phyloP scores from a whole-genome alignment of 2,888 invertebrate species.

The Ptycholaimellus sp. region DNA sequence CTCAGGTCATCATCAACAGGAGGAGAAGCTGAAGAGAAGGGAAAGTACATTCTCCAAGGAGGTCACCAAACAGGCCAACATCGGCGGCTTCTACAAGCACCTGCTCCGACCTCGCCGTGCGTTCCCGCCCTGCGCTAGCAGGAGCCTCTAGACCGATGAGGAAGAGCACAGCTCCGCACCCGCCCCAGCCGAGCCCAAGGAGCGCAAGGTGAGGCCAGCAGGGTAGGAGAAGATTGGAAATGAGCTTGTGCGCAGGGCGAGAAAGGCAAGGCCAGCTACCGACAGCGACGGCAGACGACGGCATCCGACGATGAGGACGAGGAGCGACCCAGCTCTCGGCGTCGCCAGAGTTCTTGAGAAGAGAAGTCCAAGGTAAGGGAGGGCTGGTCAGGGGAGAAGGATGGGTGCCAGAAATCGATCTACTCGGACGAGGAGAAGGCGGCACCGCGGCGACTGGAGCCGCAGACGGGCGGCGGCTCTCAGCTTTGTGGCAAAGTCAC shows the following conservation, averaged over 20 bases:
- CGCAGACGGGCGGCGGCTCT: neutral
- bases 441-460: neutral
- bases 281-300: neutral
- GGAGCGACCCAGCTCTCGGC: no score
- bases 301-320: neutral
- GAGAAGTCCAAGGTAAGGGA: no score
- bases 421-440: neutral
- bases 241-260: no score
- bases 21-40: no score
- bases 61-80: conserved; percentile 69
- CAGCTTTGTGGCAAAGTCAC: neutral
- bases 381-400: neutral
- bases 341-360: no score
- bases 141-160: neutral
- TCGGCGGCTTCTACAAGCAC: conserved; percentile 73
- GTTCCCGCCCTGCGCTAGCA: neutral
- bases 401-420: neutral
- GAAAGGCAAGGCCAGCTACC: no score
- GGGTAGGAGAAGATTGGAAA: no score
- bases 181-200: no score
- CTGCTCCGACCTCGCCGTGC: conserved; percentile 44
- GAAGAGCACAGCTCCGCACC: neutral
- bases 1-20: no score
- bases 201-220: no score
- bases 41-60: no score